Conservation (phyloP, 2,888 invertebrate genomes). For the Pterobdella sp. region DNA sequence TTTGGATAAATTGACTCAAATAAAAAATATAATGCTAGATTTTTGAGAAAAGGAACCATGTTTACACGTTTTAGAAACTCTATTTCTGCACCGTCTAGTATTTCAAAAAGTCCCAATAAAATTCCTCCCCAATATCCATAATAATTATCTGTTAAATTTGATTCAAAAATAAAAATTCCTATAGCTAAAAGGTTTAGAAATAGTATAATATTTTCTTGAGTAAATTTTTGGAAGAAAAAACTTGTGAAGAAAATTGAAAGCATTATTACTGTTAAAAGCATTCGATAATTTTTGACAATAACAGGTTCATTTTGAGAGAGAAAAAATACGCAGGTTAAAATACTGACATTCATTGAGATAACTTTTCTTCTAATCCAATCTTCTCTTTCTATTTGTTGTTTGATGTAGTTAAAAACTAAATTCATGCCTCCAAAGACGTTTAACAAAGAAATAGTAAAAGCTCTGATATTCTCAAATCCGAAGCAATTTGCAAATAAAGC, state of each 20-base stretch:
- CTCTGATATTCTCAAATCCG: neutral
- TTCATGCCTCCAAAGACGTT: neutral
- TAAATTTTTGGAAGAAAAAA: neutral
- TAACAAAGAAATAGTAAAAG: neutral
- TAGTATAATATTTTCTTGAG: neutral
- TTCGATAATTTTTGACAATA: neutral
- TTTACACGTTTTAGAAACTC: neutral
- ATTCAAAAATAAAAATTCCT: neutral
- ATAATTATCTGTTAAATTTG: neutral
- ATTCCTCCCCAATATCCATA: neutral
- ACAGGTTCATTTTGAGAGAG: neutral
- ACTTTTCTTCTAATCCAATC: neutral
- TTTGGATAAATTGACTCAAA: neutral
- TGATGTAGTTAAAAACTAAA: neutral
- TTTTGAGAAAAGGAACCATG: neutral
- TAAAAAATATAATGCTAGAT: neutral
- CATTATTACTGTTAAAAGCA: neutral
- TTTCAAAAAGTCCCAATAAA: neutral
- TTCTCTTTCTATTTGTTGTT: neutral
- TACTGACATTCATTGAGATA: neutral
- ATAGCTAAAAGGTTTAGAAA: neutral
- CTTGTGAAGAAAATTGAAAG: neutral
- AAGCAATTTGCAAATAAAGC: neutral
- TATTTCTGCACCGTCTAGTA: neutral
- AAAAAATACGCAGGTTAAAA: neutral